Conservation (phyloP, 1,140 invertebrate species). For the Drosophila insularis region DNA sequence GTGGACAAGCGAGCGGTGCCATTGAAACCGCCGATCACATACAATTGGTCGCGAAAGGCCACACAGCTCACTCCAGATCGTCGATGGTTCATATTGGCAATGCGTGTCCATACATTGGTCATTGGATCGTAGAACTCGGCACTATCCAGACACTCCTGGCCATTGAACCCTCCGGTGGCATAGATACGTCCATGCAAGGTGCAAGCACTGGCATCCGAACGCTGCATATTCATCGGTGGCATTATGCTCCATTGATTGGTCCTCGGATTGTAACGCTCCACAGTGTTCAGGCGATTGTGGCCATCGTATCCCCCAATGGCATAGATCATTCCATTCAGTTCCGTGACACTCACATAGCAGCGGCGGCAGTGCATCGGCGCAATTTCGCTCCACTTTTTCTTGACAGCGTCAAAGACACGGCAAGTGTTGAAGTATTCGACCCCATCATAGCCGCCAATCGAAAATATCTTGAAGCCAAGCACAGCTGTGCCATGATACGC, state of each 20-base stretch:
- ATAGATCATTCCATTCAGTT: conserved; percentile 89
- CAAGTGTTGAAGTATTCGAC: conserved; percentile 89
- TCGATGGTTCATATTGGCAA: conserved; percentile 90
- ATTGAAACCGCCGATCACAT: conserved; percentile 92
- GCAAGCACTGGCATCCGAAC: conserved; percentile 91
- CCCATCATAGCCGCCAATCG: conserved; percentile 91
- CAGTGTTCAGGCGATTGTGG: conserved; percentile 89
- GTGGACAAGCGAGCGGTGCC: conserved; percentile 87
- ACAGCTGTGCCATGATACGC: conserved; percentile 90
- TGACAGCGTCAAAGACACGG: conserved; percentile 87
- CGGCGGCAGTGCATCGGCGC: conserved; percentile 85
- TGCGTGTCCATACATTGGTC: conserved; percentile 92
- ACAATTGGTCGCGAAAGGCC: conserved; percentile 86
- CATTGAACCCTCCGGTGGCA: conserved; percentile 92
- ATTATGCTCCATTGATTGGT: conserved; percentile 93
- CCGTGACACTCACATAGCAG: conserved; percentile 87
- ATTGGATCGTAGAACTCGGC: conserved; percentile 93
- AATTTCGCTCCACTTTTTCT: conserved; percentile 87
- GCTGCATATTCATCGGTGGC: conserved; percentile 89
- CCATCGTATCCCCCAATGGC: conserved; percentile 95
- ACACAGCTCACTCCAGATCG: conserved; percentile 91
- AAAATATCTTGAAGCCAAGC: conserved; percentile 88
- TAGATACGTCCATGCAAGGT: conserved; percentile 84
- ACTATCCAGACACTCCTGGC: conserved; percentile 92
- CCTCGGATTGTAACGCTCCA: conserved; percentile 88